A percentile compares a stretch with the other conserved stretches of the same genome.
Conservation (phyloP, 2,888 invertebrate species). For the Zaprionus lineosus region DNA sequence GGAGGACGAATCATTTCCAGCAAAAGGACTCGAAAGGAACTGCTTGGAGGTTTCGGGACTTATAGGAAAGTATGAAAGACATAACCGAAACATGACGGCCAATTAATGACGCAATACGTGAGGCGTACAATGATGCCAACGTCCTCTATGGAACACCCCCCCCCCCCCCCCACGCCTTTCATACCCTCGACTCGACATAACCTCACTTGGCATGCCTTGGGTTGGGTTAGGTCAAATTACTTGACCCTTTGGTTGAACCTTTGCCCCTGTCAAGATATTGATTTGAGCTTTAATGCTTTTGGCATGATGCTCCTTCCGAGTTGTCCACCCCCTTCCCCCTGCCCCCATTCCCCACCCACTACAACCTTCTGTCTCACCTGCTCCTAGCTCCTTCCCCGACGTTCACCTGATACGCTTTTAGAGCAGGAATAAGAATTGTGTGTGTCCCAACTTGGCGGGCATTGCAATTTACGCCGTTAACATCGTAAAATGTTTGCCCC, state of each 20-base stretch:
- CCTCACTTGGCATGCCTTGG: background rate
- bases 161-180: too few relatives aligned
- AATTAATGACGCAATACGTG: too few relatives aligned
- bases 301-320: conserved; percentile 13
- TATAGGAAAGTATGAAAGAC: too few relatives aligned
- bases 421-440: background rate
- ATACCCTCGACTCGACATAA: conserved; percentile 6
- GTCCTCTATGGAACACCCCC: too few relatives aligned
- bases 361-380: background rate
- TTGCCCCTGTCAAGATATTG: conserved; percentile 40
- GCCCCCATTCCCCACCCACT: background rate
- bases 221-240: conserved; percentile 2
- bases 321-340: background rate
- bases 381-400: background rate
- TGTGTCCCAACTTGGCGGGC: conserved; percentile 12
- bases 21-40: too few relatives aligned
- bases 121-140: too few relatives aligned
- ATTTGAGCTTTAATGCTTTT: conserved; percentile 28
- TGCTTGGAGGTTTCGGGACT: too few relatives aligned
- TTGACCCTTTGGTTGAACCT: conserved; percentile 15
- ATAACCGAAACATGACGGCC: too few relatives aligned
- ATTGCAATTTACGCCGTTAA: conserved; percentile 61
- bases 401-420: background rate
- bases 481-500: conserved; percentile 66
- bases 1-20: too few relatives aligned